Conservation (phyloP, 2,113 vertebrate genomes). For the Cryptotis parvus region DNA sequence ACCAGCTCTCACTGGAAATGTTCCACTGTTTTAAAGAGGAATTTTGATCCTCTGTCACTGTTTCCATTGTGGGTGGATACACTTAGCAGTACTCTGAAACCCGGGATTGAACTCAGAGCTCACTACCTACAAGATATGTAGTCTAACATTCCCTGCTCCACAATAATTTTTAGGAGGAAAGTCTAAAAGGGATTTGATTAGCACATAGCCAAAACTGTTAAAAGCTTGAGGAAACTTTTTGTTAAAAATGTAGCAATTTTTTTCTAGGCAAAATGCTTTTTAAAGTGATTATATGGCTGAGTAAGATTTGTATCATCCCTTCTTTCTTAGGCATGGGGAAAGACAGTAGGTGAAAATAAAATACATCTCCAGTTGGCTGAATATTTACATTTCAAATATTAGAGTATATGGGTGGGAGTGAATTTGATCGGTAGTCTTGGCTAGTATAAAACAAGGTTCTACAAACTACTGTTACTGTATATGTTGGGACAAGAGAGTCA, state of each 20-base stretch:
- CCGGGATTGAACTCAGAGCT: too few species aligned
- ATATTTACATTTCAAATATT: background rate
- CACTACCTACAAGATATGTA: too few species aligned
- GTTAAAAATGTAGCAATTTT: background rate
- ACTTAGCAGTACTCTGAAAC: too few species aligned
- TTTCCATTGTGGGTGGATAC: background rate
- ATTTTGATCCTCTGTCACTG: too few species aligned
- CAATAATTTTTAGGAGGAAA: background rate
- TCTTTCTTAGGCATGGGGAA: background rate
- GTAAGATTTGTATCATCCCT: background rate
- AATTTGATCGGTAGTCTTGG: background rate
- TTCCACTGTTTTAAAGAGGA: background rate
- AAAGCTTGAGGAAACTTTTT: conserved; percentile 13
- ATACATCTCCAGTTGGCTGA: background rate
- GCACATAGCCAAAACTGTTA: background rate
- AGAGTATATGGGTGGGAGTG: background rate
- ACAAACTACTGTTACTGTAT: background rate
- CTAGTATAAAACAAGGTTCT: background rate
- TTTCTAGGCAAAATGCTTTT: background rate
- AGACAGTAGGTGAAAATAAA: background rate
- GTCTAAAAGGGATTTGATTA: background rate
- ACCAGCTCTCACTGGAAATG: background rate
- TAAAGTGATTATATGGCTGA: background rate
- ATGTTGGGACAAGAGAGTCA: background rate
- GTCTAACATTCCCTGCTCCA: background rate